Evolutionary conservation across 2,113 vertebrate genomes (phyloP), one percentile per base, ranked within the genome.

Genomic region (Eublepharis macularius): DNA sequence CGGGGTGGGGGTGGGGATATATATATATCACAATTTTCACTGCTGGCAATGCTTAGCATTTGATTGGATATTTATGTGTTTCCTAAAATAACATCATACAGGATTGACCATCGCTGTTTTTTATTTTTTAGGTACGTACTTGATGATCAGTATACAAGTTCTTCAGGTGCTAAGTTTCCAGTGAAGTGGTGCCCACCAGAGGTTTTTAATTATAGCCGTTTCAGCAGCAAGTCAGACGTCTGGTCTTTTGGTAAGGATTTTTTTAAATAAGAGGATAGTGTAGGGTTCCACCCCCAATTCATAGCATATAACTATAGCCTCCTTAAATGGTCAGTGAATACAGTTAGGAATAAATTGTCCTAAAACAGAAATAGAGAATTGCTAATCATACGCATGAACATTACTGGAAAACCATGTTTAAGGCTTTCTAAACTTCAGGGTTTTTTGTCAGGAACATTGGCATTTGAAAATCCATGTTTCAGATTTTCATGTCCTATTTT

Each of bases 101-200:
- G 16, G 51, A 92, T 4, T 21, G 19, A 19, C 21, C 68, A 17
- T 65, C 0, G 45, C 4, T 34, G 1, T 5, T 14, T 69, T 29
- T 68, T 49, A 21, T n/a, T 79, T 82, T 74, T 29, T 36, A 99
- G 98, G 83, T 99, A 99, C n/a, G 98, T 99, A 10, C 95, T 98
- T 77, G 98, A 99, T 76, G 97, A 99, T 87, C 98, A 99, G 70
- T 99, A 99, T 89, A 98, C 97, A 82, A 98, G 98, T 77, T 99
- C 98, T 4, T 98, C 97, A 0, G 98, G 98, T 4, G 96, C 97
- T 9, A 98, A 98, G 83, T 99, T 99, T 86, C 98, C 98, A 1
- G 98, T 99, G 86, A 98, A 99, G 86, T 99, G 98, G 98, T 99
- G 98, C n/a, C 97, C 98, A 0, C 98, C 98, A 0, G 98, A 99